Conservation (phyloP, 2,888 invertebrate genomes). For the Hylaea fasciaria region DNA sequence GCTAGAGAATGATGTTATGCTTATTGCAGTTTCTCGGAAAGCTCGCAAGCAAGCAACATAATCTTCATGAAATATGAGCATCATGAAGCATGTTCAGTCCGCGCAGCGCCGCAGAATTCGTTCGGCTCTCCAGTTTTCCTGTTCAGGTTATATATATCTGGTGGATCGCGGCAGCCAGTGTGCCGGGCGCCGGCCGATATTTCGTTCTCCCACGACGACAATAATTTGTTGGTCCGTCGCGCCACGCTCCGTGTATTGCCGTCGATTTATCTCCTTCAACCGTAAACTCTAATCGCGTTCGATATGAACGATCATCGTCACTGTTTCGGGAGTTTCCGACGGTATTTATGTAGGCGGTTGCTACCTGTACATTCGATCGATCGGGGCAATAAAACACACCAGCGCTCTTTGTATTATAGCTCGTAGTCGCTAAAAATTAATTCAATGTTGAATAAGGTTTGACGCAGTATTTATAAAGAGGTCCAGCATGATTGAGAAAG, state of each 20-base stretch:
- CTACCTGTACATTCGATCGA: slow-evolving; percentile 16
- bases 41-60: slow-evolving; percentile 34
- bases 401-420: slow-evolving; percentile 4
- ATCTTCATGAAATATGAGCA: slow-evolving; percentile 44
- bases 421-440: slow-evolving; percentile 4
- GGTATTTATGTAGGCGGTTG: slow-evolving; percentile 40
- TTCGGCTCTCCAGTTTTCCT: slow-evolving; percentile 42
- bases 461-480: neutral
- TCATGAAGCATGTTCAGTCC: slow-evolving; percentile 38
- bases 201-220: slow-evolving; percentile 77
- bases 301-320: slow-evolving; percentile 61
- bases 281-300: slow-evolving; percentile 65
- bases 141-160: slow-evolving; percentile 62
- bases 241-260: slow-evolving; percentile 67
- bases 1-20: neutral
- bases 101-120: slow-evolving; percentile 40
- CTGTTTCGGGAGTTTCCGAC: slow-evolving; percentile 48
- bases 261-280: slow-evolving; percentile 71
- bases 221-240: slow-evolving; percentile 81
- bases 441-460: neutral
- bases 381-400: slow-evolving; percentile 17
- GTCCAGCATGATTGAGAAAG: too few relatives aligned
- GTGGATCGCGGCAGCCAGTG: slow-evolving; percentile 60
- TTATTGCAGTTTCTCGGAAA: neutral
- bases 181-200: slow-evolving; percentile 66